Conservation (phyloP, 2,888 invertebrate genomes). For the Argyresthia goedartella region DNA sequence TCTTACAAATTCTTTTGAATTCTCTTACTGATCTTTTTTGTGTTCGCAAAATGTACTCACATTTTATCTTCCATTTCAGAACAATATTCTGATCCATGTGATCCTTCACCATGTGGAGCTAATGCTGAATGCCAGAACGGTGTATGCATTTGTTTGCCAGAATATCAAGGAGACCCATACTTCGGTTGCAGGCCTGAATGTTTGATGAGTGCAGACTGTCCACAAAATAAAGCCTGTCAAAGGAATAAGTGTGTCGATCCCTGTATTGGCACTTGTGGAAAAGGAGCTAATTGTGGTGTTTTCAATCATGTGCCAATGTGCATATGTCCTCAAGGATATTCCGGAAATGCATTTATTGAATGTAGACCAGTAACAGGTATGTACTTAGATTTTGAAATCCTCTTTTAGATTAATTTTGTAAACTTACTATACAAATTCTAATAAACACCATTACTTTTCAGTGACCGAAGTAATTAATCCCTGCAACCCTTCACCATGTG, state of each 20-base stretch:
- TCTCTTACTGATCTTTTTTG: not conserved
- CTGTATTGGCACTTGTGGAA: slow-evolving; percentile 82
- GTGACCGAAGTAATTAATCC: slow-evolving; percentile 55
- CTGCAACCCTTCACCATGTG: slow-evolving; percentile 80
- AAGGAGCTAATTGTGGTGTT: slow-evolving; percentile 79
- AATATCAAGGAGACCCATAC: slow-evolving; percentile 84
- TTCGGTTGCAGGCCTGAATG: slow-evolving; percentile 86
- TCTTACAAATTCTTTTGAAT: not conserved
- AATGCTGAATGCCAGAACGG: slow-evolving; percentile 80
- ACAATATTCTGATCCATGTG: slow-evolving; percentile 64
- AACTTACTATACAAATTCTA: not conserved
- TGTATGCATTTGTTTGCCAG: slow-evolving; percentile 77
- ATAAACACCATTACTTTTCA: not conserved
- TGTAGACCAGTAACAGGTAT: slow-evolving; percentile 66
- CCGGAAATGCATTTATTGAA: slow-evolving; percentile 79
- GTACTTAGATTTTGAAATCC: not conserved
- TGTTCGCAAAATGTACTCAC: not conserved
- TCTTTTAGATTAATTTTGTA: not conserved
- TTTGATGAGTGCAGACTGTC: slow-evolving; percentile 79
- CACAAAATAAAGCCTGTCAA: slow-evolving; percentile 77
- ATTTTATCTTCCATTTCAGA: not conserved
- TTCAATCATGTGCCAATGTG: slow-evolving; percentile 74
- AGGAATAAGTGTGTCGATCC: slow-evolving; percentile 83
- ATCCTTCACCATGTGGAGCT: slow-evolving; percentile 77
- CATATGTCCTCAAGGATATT: slow-evolving; percentile 70